Evolutionary conservation across 1,140 invertebrate species (phyloP), one percentile per base, ranked within the genome.

Genomic region (Lepidurus couesii): DNA sequence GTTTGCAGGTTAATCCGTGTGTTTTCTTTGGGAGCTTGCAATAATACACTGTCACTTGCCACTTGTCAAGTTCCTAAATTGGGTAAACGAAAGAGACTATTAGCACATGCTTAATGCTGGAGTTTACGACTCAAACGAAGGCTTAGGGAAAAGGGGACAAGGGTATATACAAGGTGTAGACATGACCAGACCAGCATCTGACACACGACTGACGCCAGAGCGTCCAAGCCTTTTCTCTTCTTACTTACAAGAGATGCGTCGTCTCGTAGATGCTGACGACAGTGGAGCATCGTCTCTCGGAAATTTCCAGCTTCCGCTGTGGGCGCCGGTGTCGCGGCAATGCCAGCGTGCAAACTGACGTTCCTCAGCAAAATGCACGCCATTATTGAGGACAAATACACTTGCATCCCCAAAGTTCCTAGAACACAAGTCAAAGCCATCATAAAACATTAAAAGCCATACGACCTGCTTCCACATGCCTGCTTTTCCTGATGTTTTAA

Each of bases 1-100:
- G 34, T 34, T 34, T 34, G 34, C 21, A 65, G 53, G 53, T 65
- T 65, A 65, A 65, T 65, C 53, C 53, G 53, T 65, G 53, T 65
- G 53, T 65, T 65, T 65, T 65, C 53, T 65, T 65, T 65, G 8
- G 21, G 0, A 1, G 53, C 53, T 65, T 65, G 53, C n/a, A 65
- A 65, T 34, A 65, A 65, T 65, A 65, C 53, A 65, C 53, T 65
- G 53, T 65, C 53, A 65, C 53, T 65, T 65, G 53, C 13, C 53
- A 65, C 45, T 47, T 47, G 45, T 47, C 45, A 47, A 65, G 53
- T 65, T 65, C 21, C 21, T 21, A n/a, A 65, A 65, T 65, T 65
- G 21, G 6, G 53, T 65, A 65, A 65, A 65, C 13, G 53, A 65
- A 65, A 65, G 53, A 21, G 53, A 65, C 13, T 65, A 65, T 65